Evolutionary conservation across 1,140 invertebrate genomes (phyloP).

Genomic region (Pseudomyrmex dendroicus): DNA sequence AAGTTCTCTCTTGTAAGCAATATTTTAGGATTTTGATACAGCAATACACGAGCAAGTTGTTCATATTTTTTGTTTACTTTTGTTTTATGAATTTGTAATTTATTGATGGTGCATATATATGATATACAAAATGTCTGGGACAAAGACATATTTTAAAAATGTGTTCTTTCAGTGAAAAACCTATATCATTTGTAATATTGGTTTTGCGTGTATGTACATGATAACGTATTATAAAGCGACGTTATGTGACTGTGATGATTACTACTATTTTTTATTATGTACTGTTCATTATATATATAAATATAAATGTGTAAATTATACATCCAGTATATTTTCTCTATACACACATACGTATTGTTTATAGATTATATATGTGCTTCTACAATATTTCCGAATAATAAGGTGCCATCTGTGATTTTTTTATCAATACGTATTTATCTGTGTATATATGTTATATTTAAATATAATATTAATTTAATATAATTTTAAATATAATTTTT

Average conservation of each 20-base stretch:
- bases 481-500: too few species aligned
- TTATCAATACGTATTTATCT: too few species aligned
- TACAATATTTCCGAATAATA: conserved; percentile 8
- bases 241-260: conserved; percentile 26
- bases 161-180: conserved; percentile 24
- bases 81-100: conserved; percentile 4
- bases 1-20: background rate
- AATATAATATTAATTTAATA: too few species aligned
- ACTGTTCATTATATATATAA: conserved; percentile 18
- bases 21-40: conserved; percentile 6
- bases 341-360: background rate
- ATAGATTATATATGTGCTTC: conserved; percentile 24
- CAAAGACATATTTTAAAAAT: conserved; percentile 15
- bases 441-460: too few species aligned
- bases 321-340: conserved; percentile 2
- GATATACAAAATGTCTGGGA: background rate
- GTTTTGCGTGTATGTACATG: too few species aligned
- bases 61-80: background rate
- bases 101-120: too few species aligned
- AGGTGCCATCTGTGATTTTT: conserved; percentile 35
- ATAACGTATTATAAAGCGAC: background rate
- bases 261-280: conserved; percentile 2
- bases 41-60: background rate
- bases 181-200: background rate
- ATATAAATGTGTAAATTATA: conserved; percentile 44